Evolutionary conservation across 2,888 invertebrate species (phyloP).

Genomic region (Hydropsyche betteni): DNA sequence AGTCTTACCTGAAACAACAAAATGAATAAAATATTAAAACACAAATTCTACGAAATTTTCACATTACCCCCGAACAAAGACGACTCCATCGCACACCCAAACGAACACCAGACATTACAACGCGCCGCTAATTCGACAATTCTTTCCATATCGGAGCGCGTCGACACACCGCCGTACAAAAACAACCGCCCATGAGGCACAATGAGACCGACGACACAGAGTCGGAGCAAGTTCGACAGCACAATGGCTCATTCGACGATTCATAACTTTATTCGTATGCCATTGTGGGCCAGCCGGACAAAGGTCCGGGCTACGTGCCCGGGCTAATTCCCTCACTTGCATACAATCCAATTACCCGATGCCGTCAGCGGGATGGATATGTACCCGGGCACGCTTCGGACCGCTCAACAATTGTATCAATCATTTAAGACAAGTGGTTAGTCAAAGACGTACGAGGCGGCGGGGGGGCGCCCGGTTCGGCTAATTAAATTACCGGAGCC

Average conservation of each 20-base stretch:
- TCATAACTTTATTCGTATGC: constrained; percentile 32
- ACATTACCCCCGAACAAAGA: no score
- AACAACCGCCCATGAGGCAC: constrained; percentile 1
- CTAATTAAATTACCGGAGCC: constrained; percentile 49
- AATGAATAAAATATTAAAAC: no score
- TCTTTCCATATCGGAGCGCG: background rate
- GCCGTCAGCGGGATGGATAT: background rate
- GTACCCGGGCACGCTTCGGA: background rate
- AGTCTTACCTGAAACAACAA: no score
- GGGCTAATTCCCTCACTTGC: constrained; percentile 32
- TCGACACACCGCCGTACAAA: background rate
- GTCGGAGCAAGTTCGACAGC: constrained; percentile 13
- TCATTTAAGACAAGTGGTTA: constrained; percentile 50
- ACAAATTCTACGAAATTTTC: no score
- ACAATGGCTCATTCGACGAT: constrained; percentile 26
- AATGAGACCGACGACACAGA: background rate
- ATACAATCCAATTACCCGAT: constrained; percentile 36
- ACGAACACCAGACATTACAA: no score
- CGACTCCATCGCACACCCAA: no score
- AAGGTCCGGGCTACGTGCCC: background rate
- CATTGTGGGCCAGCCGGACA: constrained; percentile 4
- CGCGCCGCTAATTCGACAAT: no score
- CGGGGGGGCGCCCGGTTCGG: constrained; percentile 34
- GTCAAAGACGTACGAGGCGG: constrained; percentile 46
- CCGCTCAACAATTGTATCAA: constrained; percentile 47